These are phyloP conservation scores for Bostrychus sinensis DNA, from an alignment of 2,113 vertebrate species.

Conservation along the genomic window DNA sequence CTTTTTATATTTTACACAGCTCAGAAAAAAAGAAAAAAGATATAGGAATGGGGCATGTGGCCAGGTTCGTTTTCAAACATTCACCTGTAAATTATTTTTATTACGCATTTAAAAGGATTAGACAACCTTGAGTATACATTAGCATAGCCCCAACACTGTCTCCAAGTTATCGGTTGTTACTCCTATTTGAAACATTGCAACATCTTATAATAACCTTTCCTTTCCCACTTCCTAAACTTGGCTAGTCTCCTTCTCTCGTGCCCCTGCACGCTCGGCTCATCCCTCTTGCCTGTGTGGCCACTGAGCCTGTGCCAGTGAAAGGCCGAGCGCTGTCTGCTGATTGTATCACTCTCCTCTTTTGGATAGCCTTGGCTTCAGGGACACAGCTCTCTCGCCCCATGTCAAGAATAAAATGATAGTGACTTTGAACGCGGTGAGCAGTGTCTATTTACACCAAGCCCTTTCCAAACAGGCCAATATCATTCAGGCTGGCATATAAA, in stretches of 20 bases:
- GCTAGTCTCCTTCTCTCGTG: not conserved
- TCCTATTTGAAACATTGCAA: not conserved
- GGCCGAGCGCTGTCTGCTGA: conserved; percentile 29
- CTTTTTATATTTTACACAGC: no score
- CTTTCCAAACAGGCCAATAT: conserved; percentile 1
- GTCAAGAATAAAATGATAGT: conserved; percentile 38
- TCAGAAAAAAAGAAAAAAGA: no score
- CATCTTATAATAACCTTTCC: not conserved
- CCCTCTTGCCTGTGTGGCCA: not conserved
- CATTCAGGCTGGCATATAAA: conserved; percentile 8
- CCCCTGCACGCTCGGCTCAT: not conserved
- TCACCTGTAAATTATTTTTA: not conserved
- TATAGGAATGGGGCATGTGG: not conserved
- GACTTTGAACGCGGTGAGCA: conserved; percentile 41
- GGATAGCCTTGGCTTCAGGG: conserved; percentile 47
- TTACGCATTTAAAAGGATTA: not conserved
- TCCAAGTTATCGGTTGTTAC: not conserved
- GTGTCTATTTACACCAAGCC: conserved; percentile 34
- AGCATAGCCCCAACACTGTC: not conserved
- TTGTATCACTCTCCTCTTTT: conserved; percentile 36
- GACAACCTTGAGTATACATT: not conserved
- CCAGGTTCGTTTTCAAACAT: not conserved
- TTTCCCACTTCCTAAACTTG: not conserved
- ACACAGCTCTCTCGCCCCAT: conserved; percentile 28
- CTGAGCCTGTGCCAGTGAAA: conserved; percentile 30